Evolutionary conservation across 2,888 invertebrate species (phyloP).

Genomic region (Siphonodentalium dalli): DNA sequence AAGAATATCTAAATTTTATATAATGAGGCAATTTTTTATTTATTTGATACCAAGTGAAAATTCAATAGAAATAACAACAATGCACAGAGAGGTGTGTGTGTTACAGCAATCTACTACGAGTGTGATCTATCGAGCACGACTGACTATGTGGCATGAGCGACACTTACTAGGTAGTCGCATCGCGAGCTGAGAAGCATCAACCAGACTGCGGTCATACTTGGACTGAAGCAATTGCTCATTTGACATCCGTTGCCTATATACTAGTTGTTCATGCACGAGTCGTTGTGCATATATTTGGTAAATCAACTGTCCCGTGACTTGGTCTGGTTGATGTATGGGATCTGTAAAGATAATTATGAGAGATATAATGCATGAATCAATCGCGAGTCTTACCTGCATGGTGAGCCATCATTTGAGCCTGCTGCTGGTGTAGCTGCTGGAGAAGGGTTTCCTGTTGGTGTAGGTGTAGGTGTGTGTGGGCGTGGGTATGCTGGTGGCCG

Average conservation of each 20-base stretch:
- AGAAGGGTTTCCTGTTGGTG: conserved; percentile 57
- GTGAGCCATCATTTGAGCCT: not conserved
- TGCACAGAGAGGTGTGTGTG: no score
- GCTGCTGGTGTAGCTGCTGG: conserved; percentile 8
- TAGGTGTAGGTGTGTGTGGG: conserved; percentile 84
- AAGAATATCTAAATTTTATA: no score
- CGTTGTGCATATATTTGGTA: conserved; percentile 59
- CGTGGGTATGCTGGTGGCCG: conserved; percentile 91
- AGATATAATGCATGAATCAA: no score
- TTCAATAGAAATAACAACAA: no score
- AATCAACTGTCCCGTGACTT: conserved; percentile 56
- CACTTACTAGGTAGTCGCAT: conserved; percentile 61
- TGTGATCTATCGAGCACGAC: no score
- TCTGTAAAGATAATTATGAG: conserved; percentile 40
- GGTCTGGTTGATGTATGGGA: conserved; percentile 51
- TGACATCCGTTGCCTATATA: conserved; percentile 55
- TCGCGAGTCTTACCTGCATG: not conserved
- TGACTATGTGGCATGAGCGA: no score
- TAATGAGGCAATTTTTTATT: no score
- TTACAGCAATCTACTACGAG: no score
- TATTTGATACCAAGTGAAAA: no score
- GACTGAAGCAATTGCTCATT: conserved; percentile 51
- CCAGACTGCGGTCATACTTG: conserved; percentile 45
- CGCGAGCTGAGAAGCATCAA: conserved; percentile 51
- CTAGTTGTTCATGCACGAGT: conserved; percentile 52